These are phyloP conservation scores for Porites divaricata DNA, from an alignment of 92 coral and sea anemone species.

Conservation along the genomic window DNA sequence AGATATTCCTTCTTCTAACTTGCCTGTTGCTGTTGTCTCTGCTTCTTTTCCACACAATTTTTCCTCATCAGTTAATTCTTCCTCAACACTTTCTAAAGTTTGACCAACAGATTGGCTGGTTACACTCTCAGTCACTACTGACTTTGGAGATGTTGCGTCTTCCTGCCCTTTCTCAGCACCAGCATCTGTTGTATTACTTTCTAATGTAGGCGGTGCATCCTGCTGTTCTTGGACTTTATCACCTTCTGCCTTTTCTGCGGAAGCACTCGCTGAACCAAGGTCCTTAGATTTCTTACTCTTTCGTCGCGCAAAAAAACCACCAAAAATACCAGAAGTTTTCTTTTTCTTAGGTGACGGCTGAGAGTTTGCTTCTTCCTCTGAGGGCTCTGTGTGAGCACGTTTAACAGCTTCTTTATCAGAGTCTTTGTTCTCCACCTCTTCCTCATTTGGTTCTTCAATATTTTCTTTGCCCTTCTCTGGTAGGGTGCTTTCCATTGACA, in stretches of 20 bases:
- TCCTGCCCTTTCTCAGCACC: neutral
- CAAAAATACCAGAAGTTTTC: slow-evolving; percentile 28
- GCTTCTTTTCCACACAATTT: neutral
- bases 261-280: neutral
- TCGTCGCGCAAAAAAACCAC: slow-evolving; percentile 23
- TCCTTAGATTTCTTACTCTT: slow-evolving; percentile 39
- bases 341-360: slow-evolving; percentile 27
- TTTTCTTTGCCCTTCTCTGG: neutral
- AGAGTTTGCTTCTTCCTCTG: slow-evolving; percentile 8
- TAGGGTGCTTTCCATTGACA: neutral
- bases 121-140: slow-evolving; percentile 7
- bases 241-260: slow-evolving; percentile 1
- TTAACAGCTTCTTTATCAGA: slow-evolving; percentile 20
- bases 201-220: neutral
- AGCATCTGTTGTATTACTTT: neutral
- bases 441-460: neutral
- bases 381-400: slow-evolving; percentile 1
- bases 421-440: neutral
- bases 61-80: slow-evolving; percentile 5
- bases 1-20: neutral
- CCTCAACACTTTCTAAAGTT: slow-evolving; percentile 17
- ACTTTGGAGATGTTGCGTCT: neutral
- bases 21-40: neutral
- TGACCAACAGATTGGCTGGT: slow-evolving; percentile 3
- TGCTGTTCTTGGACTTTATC: slow-evolving; percentile 4